Evolutionary conservation across 2,113 vertebrate species (phyloP), one percentile per base, ranked within the genome.

Genomic region (Periophthalmus modestus): DNA sequence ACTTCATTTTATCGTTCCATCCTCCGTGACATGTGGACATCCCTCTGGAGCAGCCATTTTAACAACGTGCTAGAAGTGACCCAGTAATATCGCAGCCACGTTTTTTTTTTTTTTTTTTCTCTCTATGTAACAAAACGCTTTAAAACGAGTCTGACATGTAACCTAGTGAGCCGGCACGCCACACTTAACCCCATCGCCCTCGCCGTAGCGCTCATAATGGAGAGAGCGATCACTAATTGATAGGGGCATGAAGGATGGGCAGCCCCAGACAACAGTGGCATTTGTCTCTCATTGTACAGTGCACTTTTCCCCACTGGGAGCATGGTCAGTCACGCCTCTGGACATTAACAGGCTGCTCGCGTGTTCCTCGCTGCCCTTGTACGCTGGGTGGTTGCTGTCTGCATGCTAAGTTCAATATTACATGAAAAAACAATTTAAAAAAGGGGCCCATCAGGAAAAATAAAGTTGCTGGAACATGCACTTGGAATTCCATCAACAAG

Each of bases 181-280:
- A 72, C 52, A 69, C 67, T 77, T 77, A 76, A 69, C 75, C 75
- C 72, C 63, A 24, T 72, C 82, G 70, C 72, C 78, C 76, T 52
- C 69, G 69, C 16, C 50, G n/a, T 58, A 33, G 0, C 0, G 19
- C 66, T 68, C 57, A 72, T 68, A 57, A 75, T 73, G 9, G 23
- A 50, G 73, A 59, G 24, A 73, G 55, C 50, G 73, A 77, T 82
- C 69, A 76, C 57, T 80, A 82, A 85, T 87, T 85, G 69, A 84
- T 82, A 48, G 18, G 21, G 67, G 71, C 62, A 69, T 74, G 71
- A 77, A 48, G 1, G 62, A 79, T 72, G 68, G 46, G 28, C 13
- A 21, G 16, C 70, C 65, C 73, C 33, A 71, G 71, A 73, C 71
- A 68, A 23, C 55, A 21, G 47, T 72, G 58, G 59, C 54, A 67